Evolutionary conservation across 2,888 invertebrate species (phyloP).

Genomic region (Mimumesa dahlbomi): DNA sequence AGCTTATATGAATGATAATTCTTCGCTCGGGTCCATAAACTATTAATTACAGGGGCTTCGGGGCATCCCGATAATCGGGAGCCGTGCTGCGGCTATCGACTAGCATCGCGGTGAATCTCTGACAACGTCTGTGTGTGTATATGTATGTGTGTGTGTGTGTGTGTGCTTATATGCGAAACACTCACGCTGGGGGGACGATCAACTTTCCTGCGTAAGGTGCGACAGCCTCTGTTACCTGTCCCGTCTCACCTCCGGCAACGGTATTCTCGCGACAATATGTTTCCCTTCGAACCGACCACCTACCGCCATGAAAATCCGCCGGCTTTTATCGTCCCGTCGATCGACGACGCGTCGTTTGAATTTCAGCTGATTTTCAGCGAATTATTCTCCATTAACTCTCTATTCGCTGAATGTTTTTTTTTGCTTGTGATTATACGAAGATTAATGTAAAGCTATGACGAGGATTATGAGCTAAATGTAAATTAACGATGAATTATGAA

Average conservation of each 20-base stretch:
- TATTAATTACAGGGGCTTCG: slow-evolving; percentile 68
- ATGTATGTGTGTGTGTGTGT: no score
- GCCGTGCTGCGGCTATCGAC: slow-evolving; percentile 43
- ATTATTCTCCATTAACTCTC: no score
- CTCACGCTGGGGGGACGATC: not conserved
- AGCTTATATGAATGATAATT: slow-evolving; percentile 68
- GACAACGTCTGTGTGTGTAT: slow-evolving; percentile 3
- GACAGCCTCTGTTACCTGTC: slow-evolving; percentile 11
- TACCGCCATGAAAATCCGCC: slow-evolving; percentile 29
- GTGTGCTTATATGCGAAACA: no score
- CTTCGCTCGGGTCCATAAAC: slow-evolving; percentile 63
- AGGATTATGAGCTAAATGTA: no score
- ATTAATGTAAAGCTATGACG: no score
- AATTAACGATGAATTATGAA: no score
- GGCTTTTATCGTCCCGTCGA: not conserved
- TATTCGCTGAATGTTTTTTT: no score
- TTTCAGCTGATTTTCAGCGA: no score
- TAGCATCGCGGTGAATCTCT: not conserved
- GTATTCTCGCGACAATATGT: slow-evolving; percentile 53
- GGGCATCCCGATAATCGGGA: slow-evolving; percentile 64
- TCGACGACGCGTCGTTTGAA: slow-evolving; percentile 3
- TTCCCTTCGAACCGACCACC: slow-evolving; percentile 49
- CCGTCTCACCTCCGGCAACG: slow-evolving; percentile 24
- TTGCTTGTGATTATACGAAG: no score
- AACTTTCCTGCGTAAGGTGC: no score